Conservation (phyloP, 2,888 invertebrate species). For the Pseudanteris insignis region DNA sequence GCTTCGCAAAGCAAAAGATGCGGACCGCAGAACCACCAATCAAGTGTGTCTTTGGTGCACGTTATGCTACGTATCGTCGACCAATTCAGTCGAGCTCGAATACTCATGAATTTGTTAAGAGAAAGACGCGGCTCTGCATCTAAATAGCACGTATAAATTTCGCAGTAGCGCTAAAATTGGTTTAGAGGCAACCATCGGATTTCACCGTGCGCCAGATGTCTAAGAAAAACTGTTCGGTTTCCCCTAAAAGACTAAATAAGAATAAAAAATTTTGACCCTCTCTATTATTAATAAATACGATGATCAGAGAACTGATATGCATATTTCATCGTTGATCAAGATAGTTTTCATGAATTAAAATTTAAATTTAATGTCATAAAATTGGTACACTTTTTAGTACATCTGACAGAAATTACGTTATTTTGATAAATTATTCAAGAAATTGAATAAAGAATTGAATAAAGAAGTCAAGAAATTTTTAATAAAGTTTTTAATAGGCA, state of each 20-base stretch:
- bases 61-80: slow-evolving; percentile 17
- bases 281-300: too few relatives aligned
- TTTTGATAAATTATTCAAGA: too few relatives aligned
- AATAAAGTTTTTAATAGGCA: too few relatives aligned
- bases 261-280: too few relatives aligned
- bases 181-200: slow-evolving; percentile 14
- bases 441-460: too few relatives aligned
- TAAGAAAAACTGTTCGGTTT: slow-evolving; percentile 17
- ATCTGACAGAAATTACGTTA: too few relatives aligned
- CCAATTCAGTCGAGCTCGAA: slow-evolving; percentile 8
- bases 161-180: slow-evolving; percentile 23
- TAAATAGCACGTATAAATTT: slow-evolving; percentile 29
- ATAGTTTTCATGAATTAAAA: too few relatives aligned
- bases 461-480: too few relatives aligned
- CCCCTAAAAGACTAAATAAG: slow-evolving; percentile 6
- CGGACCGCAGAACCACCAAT: slow-evolving; percentile 22
- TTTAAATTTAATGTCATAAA: too few relatives aligned
- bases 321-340: too few relatives aligned
- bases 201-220: slow-evolving; percentile 12
- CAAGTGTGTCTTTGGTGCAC: slow-evolving; percentile 16
- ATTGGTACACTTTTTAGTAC: too few relatives aligned
- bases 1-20: slow-evolving; percentile 20
- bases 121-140: slow-evolving; percentile 21
- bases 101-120: slow-evolving; percentile 37
- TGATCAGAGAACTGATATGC: too few relatives aligned